Percentiles rank a stretch among this genome's conserved stretches.
These are phyloP conservation scores for Oryzias melastigma DNA, from an alignment of 2,113 vertebrate genomes.

Conservation along the genomic window DNA sequence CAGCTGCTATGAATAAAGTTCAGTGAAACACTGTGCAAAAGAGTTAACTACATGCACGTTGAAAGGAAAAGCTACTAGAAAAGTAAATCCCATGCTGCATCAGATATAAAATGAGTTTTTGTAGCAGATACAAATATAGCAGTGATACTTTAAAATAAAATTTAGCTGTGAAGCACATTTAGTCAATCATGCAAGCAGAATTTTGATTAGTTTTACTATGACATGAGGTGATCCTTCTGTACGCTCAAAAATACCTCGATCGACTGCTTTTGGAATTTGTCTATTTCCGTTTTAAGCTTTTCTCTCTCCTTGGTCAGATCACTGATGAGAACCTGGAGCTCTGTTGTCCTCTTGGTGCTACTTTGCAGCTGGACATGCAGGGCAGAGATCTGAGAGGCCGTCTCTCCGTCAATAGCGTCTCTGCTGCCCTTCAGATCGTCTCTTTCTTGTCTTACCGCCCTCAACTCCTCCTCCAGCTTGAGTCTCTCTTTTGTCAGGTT, in stretches of 20 bases:
- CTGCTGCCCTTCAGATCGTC: conserved; percentile 84
- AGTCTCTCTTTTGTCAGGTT: conserved; percentile 93
- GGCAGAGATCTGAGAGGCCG: conserved; percentile 81
- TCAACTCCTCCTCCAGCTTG: conserved; percentile 89
- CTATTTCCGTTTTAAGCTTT: conserved; percentile 97
- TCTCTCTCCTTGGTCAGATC: conserved; percentile 97
- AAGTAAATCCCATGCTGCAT: conserved; percentile 20
- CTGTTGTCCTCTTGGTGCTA: conserved; percentile 87
- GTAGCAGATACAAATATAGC: neutral
- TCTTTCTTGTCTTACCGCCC: conserved; percentile 82
- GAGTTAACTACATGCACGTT: conserved; percentile 21
- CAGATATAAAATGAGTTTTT: conserved; percentile 1
- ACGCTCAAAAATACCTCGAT: conserved; percentile 86
- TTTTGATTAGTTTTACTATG: conserved; percentile 23
- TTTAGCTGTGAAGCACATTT: neutral
- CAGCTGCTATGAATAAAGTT: conserved; percentile 2
- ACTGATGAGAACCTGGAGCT: conserved; percentile 92
- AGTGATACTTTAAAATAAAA: neutral
- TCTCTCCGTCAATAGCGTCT: conserved; percentile 79
- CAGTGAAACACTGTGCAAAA: conserved; percentile 8
- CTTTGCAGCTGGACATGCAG: conserved; percentile 90
- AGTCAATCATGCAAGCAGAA: conserved; percentile 50
- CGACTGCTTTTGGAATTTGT: conserved; percentile 97
- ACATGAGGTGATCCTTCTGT: conserved; percentile 40
- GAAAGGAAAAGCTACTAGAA: conserved; percentile 10